Base-by-base conservation (phyloP, 2,113 vertebrate species). In the Dromaius novaehollandiae region DNA sequence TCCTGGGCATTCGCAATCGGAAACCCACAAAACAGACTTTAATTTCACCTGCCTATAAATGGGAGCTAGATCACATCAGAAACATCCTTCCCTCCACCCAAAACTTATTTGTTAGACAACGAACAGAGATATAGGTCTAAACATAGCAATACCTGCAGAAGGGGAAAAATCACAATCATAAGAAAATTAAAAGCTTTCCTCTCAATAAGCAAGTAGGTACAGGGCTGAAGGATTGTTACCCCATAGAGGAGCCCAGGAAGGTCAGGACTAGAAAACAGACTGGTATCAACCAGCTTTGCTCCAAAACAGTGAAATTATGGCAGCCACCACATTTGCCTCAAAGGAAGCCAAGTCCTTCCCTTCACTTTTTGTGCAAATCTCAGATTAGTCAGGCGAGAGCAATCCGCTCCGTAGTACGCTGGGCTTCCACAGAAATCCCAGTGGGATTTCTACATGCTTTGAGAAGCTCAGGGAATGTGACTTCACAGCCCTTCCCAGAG, bases 221-320 rank as follows among this genome's bases (percentile, higher is more conserved):
- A 1, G 6, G 1, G 1, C 66, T 88, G 85, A 78, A 88, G 76
- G 53, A 58, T 14, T 36, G 26, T 16, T 16, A 65, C 3, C 32
- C 32, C 34, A 51, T 2, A 46, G 24, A 17, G 40, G 28, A 81
- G 60, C 16, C 14, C 34, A 53, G 20, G 16, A 85, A 86, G 24
- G 40, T 48, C 60, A 69, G 38, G 74, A 46, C 11, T 69, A 46
- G 44, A 46, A 69, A 69, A 34, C 42, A 21, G 42, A 30, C 16
- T 69, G 19, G 44, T 46, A 30, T 48, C 25, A 68, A 64, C 5
- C 53, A 56, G 3, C 0, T 0, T 4, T 40, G 24, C 13, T 81
- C 56, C 51, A 65, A 48, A 88, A 66, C 32, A 76, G 66, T 56
- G 36, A 85, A 44, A n/a, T 42, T 4, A 86, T 8, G 40, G 48